A percentile compares a stretch with the other conserved stretches of the same genome.
Evolutionary conservation across 2,888 invertebrate genomes (phyloP).

Genomic region (Nudaria mundana): DNA sequence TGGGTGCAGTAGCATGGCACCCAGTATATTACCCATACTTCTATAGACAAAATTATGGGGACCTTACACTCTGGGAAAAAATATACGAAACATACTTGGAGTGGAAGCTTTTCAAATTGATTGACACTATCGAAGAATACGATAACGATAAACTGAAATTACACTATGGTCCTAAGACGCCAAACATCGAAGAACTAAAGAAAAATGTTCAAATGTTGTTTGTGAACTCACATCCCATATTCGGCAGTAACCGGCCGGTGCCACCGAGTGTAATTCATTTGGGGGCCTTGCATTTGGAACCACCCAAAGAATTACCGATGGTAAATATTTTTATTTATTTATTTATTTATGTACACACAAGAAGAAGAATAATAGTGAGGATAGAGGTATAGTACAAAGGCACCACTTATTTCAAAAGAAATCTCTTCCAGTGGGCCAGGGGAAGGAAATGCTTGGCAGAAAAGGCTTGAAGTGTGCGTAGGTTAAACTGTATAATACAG

Average conservation of each 20-base stretch:
- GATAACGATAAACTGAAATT: conserved; percentile 28
- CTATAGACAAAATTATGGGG: conserved; percentile 22
- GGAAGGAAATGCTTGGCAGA: too few relatives aligned
- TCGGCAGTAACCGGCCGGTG: conserved; percentile 39
- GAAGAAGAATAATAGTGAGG: too few relatives aligned
- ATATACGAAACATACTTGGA: conserved; percentile 25
- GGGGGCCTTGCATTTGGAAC: conserved; percentile 37
- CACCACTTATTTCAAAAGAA: too few relatives aligned
- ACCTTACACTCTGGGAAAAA: conserved; percentile 24
- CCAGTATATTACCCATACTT: conserved; percentile 27
- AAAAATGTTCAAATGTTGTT: conserved; percentile 39
- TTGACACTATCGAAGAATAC: conserved; percentile 9
- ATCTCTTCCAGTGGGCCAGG: too few relatives aligned
- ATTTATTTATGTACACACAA: too few relatives aligned
- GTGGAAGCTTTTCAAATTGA: conserved; percentile 15
- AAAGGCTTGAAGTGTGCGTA: too few relatives aligned
- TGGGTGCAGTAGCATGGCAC: conserved; percentile 35
- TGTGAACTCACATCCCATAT: conserved; percentile 35
- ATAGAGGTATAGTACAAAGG: neutral
- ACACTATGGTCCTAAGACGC: conserved; percentile 30
- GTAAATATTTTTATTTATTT: conserved; percentile 17
- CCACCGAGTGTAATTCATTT: conserved; percentile 39
- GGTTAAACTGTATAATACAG: too few relatives aligned
- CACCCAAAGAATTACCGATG: conserved; percentile 32
- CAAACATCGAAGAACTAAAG: conserved; percentile 31